Base-by-base conservation (phyloP, 2,113 vertebrate genomes). In the Tricholaema leucomelas region DNA sequence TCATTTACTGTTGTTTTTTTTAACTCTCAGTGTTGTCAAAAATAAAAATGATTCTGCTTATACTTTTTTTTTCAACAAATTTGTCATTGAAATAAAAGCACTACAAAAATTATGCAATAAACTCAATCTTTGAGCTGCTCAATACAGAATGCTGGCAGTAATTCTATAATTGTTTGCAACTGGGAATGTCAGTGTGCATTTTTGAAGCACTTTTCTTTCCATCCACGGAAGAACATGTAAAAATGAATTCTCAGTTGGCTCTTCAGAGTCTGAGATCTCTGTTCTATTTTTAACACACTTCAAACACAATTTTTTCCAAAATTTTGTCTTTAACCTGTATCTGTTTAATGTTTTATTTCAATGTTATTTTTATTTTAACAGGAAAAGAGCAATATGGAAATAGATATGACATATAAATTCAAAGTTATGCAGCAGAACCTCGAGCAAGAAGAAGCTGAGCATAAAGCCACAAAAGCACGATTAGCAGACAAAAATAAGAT, bases 341-440 rank as follows among this genome's bases (percentile, higher is more conserved):
- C 2, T 66, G 23, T 75, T 78, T 72, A 64, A 28, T 89, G 42
- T 55, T 95, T 88, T 75, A 27, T 81, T 82, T 77, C 40, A 78
- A 50, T 84, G 46, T 42, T 35, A 10, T 67, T 72, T 86, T 82
- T 74, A n/a, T 42, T 91, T 66, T 30, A 94, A 67, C 93, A 99
- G 99, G 99, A 99, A 96, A 99, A 99, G 97, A 99, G 98, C 97
- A 99, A 99, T 96, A 98, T 98, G 97, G 99, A 99, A 98, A 99
- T 99, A 84, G 99, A 99, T 92, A 98, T 99, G 98, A 99, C 99
- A 21, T 99, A 99, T 90, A 99, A 99, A 97, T 98, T 99, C 82
- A 99, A 99, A 98, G 98, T 99, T 71, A 97, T 99, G 95, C 99
- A 99, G 96, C 99, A 99, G 96, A 98, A 98, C 87, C 97, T 99